Base-by-base conservation (phyloP, 2,888 invertebrate species). In the Pyrrhosoma nymphula region DNA sequence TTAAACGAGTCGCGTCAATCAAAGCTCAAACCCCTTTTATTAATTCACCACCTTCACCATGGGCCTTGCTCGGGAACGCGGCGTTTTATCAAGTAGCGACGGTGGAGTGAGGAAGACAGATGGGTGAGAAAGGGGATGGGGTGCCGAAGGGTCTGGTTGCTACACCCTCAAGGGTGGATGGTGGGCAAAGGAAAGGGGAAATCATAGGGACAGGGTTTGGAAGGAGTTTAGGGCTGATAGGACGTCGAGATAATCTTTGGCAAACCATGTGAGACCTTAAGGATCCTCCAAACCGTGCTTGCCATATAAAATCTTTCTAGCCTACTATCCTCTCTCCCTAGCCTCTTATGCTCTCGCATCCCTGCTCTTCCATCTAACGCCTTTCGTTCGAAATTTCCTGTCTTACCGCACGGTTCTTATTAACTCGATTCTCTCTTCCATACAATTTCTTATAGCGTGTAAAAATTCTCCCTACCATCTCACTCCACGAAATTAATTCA, bases 1-100 rank as follows among this genome's bases (percentile, higher is more conserved):
- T 93, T 69, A 93, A 93, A 93, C 93, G 69, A 93, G 69, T 63
- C 47, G 93, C 93, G 93, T 93, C 93, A 93, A 93, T 93, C 93
- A 93, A 93, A 69, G 82, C 82, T 82, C 82, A 82, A 93, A 55
- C 47, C 93, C 69, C 89, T 89, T 63, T 93, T 93, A 93, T 93
- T 93, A 93, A 93, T 93, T 93, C 93, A 47, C 26, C 55, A n/a
- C 89, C 89, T 89, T 55, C 23, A 14, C n/a, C 56, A 0, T 0
- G 14, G 60, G 18, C 47, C 88, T 18, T 39, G 16, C 89, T 89
- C 89, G 1, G 26, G 47, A 47, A 26, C 26, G 47, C 26, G 55
- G 14, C 75, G 60, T 93, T 75, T 93, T 93, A 93, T 93, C 93
- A 69, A 82, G 93, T 47, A 75, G 69, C 26, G 14, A 14, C n/a